phyloP scores from a whole-genome alignment of 2,888 invertebrate species.

The Labia minor region DNA sequence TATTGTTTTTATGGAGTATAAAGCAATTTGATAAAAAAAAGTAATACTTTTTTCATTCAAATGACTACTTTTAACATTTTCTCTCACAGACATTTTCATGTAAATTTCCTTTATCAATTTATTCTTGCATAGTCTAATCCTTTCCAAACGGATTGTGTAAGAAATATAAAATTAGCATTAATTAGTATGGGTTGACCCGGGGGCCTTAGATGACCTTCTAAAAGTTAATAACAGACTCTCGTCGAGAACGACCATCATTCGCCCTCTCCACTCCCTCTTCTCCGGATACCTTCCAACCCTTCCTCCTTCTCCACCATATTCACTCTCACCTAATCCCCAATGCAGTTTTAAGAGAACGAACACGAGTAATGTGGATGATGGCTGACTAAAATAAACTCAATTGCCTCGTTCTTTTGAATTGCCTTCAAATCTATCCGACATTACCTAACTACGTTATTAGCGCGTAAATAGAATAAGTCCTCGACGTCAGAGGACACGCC shows the following conservation, averaged over 20 bases:
- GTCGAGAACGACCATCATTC: not conserved
- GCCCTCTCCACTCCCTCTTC: too few species aligned
- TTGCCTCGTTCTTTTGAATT: slow-evolving; percentile 13
- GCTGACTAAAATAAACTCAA: not conserved
- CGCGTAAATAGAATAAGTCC: slow-evolving; percentile 8
- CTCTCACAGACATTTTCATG: too few species aligned
- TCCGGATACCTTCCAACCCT: too few species aligned
- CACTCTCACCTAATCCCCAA: too few species aligned
- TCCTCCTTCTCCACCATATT: too few species aligned
- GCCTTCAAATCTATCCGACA: not conserved
- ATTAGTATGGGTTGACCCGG: not conserved
- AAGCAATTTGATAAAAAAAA: too few species aligned
- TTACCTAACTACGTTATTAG: slow-evolving; percentile 8
- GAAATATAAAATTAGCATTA: slow-evolving; percentile 1
- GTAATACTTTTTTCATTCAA: too few species aligned
- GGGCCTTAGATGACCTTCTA: not conserved
- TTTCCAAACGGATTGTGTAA: not conserved
- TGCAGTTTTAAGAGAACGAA: not conserved
- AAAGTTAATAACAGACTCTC: not conserved
- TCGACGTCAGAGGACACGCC: not conserved
- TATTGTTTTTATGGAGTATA: too few species aligned
- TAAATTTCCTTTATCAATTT: not conserved
- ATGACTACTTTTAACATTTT: too few species aligned
- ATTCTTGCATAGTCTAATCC: not conserved
- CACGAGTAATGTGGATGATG: not conserved